A percentile compares a stretch with the other conserved stretches of the same genome.
phyloP scores from a whole-genome alignment of 2,888 invertebrate genomes.

The Drosophila aldrichi region DNA sequence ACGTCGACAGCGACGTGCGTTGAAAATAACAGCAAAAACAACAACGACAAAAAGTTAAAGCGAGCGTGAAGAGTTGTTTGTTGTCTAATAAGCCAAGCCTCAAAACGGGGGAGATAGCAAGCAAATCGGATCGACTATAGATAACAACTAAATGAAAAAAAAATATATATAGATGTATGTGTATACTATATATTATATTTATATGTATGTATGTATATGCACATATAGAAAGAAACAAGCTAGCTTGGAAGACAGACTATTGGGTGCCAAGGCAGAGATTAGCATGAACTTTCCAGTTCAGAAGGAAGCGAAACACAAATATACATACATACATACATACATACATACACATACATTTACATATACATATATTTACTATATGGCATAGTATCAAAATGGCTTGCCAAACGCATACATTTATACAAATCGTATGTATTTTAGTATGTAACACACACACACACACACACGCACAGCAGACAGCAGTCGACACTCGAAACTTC shows the following conservation, averaged over 20 bases:
- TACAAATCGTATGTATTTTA: slow-evolving; percentile 24
- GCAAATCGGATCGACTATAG: slow-evolving; percentile 57
- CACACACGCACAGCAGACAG: slow-evolving; percentile 14
- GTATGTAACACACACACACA: slow-evolving; percentile 30
- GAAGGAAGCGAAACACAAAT: slow-evolving; percentile 55
- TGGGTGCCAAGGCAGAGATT: slow-evolving; percentile 61
- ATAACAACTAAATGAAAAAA: slow-evolving; percentile 43
- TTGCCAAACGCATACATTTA: slow-evolving; percentile 47
- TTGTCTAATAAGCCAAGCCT: slow-evolving; percentile 77
- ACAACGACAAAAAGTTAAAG: slow-evolving; percentile 63
- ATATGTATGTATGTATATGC: too few relatives aligned
- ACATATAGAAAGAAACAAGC: slow-evolving; percentile 6
- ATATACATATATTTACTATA: slow-evolving; percentile 34
- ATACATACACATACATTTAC: neutral
- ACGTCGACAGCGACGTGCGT: slow-evolving; percentile 46
- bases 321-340: slow-evolving; percentile 26
- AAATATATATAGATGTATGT: neutral
- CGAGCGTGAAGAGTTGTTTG: slow-evolving; percentile 63
- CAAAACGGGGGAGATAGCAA: slow-evolving; percentile 58
- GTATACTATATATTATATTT: neutral
- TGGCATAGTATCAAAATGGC: slow-evolving; percentile 59
- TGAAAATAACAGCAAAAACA: slow-evolving; percentile 43
- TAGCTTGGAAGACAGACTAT: slow-evolving; percentile 44
- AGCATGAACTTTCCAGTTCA: slow-evolving; percentile 66
- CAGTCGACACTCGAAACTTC: slow-evolving; percentile 59